Evolutionary conservation across 2,888 invertebrate genomes (phyloP).

Genomic region (Macrophya alboannulata): DNA sequence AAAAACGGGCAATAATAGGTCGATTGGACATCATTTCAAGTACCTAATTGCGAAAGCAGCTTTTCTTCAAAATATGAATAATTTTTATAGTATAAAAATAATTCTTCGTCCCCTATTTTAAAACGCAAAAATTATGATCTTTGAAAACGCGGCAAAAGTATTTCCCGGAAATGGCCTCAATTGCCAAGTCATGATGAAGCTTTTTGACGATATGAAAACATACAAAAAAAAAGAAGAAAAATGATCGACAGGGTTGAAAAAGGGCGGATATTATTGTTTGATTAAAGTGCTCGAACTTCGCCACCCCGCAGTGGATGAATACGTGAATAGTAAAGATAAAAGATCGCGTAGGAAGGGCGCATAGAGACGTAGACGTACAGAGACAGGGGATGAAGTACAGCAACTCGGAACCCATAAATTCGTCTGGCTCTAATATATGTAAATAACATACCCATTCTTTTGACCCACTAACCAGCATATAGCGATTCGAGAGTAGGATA

Average conservation of each 20-base stretch:
- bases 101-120: no score
- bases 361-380: slow-evolving; percentile 9
- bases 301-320: neutral
- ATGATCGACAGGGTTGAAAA: neutral
- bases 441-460: slow-evolving; percentile 56
- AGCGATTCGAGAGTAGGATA: neutral
- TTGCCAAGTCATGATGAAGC: no score
- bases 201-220: neutral
- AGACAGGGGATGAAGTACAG: slow-evolving; percentile 42
- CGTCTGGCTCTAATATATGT: slow-evolving; percentile 50
- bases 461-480: slow-evolving; percentile 43
- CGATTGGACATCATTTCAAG: no score
- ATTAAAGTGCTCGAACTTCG: neutral
- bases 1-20: no score
- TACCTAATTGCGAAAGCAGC: no score
- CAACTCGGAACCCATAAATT: slow-evolving; percentile 36
- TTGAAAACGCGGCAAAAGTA: no score
- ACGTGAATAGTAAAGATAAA: slow-evolving; percentile 29
- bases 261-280: neutral
- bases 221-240: neutral
- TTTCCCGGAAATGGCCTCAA: no score
- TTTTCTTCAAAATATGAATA: no score
- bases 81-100: no score
- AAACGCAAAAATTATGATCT: no score
- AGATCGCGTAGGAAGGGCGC: neutral